Evolutionary conservation across 2,888 invertebrate species (phyloP).

Genomic region (Melangyna quadrimaculata): DNA sequence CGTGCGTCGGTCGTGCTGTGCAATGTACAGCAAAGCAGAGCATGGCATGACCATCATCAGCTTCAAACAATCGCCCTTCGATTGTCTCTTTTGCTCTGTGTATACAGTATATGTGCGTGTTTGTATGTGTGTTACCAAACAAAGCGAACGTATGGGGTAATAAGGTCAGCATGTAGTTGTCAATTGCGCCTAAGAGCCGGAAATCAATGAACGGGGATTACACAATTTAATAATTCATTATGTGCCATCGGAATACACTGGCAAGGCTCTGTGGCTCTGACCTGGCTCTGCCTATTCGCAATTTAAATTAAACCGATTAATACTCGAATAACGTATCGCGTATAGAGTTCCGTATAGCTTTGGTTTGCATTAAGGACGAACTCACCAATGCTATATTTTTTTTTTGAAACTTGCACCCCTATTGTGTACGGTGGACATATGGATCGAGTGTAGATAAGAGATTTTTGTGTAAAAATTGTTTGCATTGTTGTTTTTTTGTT

Average conservation of each 20-base stretch:
- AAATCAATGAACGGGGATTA: slow-evolving; percentile 67
- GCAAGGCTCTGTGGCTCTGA: not conserved
- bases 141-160: slow-evolving; percentile 25
- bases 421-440: slow-evolving; percentile 7
- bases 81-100: not conserved
- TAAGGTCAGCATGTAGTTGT: slow-evolving; percentile 61
- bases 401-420: not conserved
- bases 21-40: not conserved
- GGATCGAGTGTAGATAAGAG: slow-evolving; percentile 20
- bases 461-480: slow-evolving; percentile 29
- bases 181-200: slow-evolving; percentile 50
- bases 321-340: not conserved
- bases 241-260: slow-evolving; percentile 25
- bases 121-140: not conserved
- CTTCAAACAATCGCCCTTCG: slow-evolving; percentile 35
- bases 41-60: slow-evolving; percentile 27
- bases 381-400: not conserved
- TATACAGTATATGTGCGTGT: too few species aligned
- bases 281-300: slow-evolving; percentile 3
- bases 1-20: too few species aligned
- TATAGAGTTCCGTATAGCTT: not conserved
- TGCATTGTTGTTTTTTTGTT: slow-evolving; percentile 12
- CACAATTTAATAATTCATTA: slow-evolving; percentile 63
- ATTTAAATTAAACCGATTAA: slow-evolving; percentile 19
- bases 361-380: slow-evolving; percentile 14